Evolutionary conservation across 2,888 invertebrate species (phyloP), one percentile per base, ranked within the genome.

Genomic region (Lathronympha strigana): DNA sequence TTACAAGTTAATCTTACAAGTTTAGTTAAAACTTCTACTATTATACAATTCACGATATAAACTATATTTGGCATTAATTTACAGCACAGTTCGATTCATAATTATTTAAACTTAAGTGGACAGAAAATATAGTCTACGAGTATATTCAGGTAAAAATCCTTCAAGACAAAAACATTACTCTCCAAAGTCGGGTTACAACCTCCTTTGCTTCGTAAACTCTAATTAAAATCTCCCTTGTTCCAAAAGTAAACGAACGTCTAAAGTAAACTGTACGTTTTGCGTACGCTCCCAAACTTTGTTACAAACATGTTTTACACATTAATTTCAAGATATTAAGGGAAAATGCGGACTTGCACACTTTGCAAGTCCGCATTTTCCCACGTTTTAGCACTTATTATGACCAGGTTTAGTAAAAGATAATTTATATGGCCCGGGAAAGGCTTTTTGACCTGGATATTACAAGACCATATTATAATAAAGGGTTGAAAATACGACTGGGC

Each of bases 21-120:
- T 72, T 75, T 76, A 75, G 43, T 36, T 45, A 49, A 66, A 61
- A 62, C 31, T 21, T 13, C 67, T 68, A 63, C 45, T 33, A 57
- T 66, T 69, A 47, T 72, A 73, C 64, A 71, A 28, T 31, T 58
- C 25, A 57, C 19, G 17, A 58, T 50, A 49, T 33, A 23, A 54
- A 21, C 49, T 47, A 58, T 69, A 55, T 78, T 78, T 78, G 78
- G 78, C 78, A 67, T 73, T 71, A 68, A 69, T 66, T 72, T 72
- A 75, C 63, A 69, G 47, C 53, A 61, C 66, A 61, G 45, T 54
- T 66, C 47, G 28, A 53, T 43, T 58, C 9, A n/a, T 36, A 33
- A 33, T 50, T 31, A 4, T 4, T 50, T 21, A 49, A 51, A 21
- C 23, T 38, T 36, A 54, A 25, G 8, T 36, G 50, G 50, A 17